phyloP scores from a whole-genome alignment of 2,888 invertebrate species.

The Oligia latruncula region DNA sequence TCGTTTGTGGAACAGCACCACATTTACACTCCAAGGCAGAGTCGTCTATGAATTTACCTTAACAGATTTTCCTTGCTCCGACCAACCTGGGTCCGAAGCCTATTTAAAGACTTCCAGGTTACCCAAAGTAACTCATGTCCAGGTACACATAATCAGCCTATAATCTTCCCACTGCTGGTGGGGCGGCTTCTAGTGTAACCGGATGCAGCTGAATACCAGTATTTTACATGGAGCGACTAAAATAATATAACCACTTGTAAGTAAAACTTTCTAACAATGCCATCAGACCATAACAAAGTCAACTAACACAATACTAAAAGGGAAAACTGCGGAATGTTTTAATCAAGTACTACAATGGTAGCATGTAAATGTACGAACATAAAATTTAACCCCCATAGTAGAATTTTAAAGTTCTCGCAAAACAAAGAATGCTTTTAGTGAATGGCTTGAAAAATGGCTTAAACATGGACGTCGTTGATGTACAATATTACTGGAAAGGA shows the following conservation, averaged over 20 bases:
- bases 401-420: conserved; percentile 65
- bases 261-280: background rate
- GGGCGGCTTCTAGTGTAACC: no score
- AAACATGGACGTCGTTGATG: conserved; percentile 51
- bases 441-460: conserved; percentile 74
- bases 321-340: conserved; percentile 42
- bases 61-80: background rate
- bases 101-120: background rate
- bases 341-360: conserved; percentile 50
- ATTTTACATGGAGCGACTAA: no score
- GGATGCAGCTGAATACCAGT: no score
- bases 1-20: no score
- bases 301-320: conserved; percentile 27
- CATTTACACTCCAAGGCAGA: no score
- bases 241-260: background rate
- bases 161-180: background rate
- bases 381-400: conserved; percentile 64
- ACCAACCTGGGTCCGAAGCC: background rate
- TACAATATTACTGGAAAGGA: conserved; percentile 54
- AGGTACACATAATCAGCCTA: background rate
- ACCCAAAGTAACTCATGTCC: no score
- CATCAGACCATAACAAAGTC: conserved; percentile 21
- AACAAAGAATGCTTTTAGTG: conserved; percentile 75
- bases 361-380: conserved; percentile 65
- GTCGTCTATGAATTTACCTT: background rate